A percentile compares a stretch with the other conserved stretches of the same genome.
phyloP scores from a whole-genome alignment of 2,113 vertebrate genomes.

The Cathartes aura region DNA sequence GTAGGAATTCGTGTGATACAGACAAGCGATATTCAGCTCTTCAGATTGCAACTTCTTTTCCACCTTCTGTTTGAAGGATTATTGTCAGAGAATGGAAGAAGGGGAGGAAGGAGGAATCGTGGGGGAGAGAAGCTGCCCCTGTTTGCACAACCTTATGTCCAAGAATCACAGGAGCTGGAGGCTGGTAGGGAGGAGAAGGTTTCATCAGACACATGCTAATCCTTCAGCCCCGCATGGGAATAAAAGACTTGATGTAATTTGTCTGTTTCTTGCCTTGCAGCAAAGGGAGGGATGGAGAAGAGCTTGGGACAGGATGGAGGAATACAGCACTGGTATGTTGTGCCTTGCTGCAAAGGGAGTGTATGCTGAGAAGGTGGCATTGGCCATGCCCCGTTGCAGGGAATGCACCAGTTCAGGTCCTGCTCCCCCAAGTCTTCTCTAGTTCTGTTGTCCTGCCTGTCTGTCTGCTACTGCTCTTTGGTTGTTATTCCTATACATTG shows the following conservation, averaged over 20 bases:
- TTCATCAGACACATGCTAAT: neutral
- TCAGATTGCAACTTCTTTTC: neutral
- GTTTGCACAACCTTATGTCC: neutral
- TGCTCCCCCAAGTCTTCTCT: neutral
- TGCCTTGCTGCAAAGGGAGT: neutral
- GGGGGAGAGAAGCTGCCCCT: neutral
- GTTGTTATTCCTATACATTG: fast-evolving
- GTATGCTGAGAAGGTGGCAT: neutral
- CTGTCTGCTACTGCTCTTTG: neutral
- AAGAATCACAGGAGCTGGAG: neutral
- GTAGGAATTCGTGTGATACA: neutral
- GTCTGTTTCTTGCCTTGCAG: neutral
- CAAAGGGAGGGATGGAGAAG: neutral
- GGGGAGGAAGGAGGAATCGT: neutral
- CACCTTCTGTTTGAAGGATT: neutral
- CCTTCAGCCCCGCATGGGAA: neutral
- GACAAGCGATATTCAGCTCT: neutral
- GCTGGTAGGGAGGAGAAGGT: neutral
- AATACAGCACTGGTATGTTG: neutral
- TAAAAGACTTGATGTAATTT: neutral
- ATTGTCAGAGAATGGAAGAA: neutral
- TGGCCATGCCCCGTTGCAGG: neutral
- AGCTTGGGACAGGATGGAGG: neutral
- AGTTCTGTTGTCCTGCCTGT: neutral
- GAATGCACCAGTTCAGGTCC: neutral